These are phyloP conservation scores for Hycleus phaleratus DNA, from an alignment of 1,140 invertebrate genomes.

Conservation along the genomic window DNA sequence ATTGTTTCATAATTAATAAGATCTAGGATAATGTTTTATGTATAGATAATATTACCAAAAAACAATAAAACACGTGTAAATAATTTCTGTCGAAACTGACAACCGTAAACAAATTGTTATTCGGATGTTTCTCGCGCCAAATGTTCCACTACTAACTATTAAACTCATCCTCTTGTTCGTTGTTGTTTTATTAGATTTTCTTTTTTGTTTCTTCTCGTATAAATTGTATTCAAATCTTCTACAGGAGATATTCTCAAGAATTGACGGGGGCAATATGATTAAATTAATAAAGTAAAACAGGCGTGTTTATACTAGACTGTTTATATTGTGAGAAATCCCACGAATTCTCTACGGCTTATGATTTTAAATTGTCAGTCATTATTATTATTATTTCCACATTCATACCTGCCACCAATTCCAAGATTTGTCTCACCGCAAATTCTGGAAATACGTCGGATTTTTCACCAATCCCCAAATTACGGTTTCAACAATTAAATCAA, in stretches of 20 bases:
- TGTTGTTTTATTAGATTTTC: background rate
- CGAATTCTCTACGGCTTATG: slow-evolving; percentile 23
- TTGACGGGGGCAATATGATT: too few species aligned
- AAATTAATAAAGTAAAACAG: too few species aligned
- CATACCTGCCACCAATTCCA: background rate
- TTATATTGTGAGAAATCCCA: slow-evolving; percentile 24
- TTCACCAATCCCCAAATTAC: too few species aligned
- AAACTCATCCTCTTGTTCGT: background rate
- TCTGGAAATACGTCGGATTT: too few species aligned
- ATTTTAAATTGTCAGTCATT: slow-evolving; percentile 8
- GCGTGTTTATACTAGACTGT: too few species aligned
- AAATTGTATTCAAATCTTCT: slow-evolving; percentile 16
- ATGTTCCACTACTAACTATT: slow-evolving; percentile 3
- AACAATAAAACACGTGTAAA: too few species aligned
- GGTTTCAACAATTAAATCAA: too few species aligned
- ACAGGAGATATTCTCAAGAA: slow-evolving; percentile 20
- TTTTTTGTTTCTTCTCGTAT: slow-evolving; percentile 2
- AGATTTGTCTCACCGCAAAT: too few species aligned
- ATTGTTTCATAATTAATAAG: too few species aligned
- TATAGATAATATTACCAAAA: too few species aligned
- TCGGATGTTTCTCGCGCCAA: slow-evolving; percentile 11
- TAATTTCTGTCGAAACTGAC: slow-evolving; percentile 1
- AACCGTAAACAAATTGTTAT: slow-evolving; percentile 14
- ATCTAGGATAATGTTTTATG: too few species aligned
- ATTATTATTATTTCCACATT: slow-evolving; percentile 19